Conservation (phyloP, 1,140 invertebrate species). For the Leptestheria dahalacensis region DNA sequence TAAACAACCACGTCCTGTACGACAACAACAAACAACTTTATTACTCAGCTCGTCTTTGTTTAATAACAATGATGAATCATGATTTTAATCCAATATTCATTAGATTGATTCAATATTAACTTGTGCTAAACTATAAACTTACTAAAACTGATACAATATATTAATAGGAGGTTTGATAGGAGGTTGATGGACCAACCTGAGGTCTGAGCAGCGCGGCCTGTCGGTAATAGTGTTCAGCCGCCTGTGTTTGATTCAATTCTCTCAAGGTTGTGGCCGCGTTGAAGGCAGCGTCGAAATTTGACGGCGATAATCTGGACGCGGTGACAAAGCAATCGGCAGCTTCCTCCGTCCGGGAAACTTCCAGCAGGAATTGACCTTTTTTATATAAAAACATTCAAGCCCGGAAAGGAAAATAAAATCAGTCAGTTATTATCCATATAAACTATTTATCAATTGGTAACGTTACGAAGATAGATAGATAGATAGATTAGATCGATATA, state of each 20-base stretch:
- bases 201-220: slow-evolving; percentile 15
- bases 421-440: not conserved
- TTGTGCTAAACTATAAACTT: no score
- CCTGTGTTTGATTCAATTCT: slow-evolving; percentile 29
- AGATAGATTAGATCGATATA: no score
- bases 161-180: not conserved
- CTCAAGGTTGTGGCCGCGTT: slow-evolving; percentile 35
- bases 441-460: no score
- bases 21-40: not conserved
- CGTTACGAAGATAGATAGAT: no score
- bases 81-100: no score
- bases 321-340: slow-evolving; percentile 29
- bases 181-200: not conserved
- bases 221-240: slow-evolving; percentile 34
- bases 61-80: no score
- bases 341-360: slow-evolving; percentile 29
- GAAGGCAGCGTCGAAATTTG: slow-evolving; percentile 36
- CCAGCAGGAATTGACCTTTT: slow-evolving; percentile 36
- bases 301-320: slow-evolving; percentile 27
- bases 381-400: slow-evolving; percentile 19
- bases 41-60: not conserved
- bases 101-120: not conserved
- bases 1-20: slow-evolving; percentile 35
- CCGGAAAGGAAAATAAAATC: no score
- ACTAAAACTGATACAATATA: no score